Conservation (phyloP, 2,113 vertebrate genomes). For the Pipa parva region DNA sequence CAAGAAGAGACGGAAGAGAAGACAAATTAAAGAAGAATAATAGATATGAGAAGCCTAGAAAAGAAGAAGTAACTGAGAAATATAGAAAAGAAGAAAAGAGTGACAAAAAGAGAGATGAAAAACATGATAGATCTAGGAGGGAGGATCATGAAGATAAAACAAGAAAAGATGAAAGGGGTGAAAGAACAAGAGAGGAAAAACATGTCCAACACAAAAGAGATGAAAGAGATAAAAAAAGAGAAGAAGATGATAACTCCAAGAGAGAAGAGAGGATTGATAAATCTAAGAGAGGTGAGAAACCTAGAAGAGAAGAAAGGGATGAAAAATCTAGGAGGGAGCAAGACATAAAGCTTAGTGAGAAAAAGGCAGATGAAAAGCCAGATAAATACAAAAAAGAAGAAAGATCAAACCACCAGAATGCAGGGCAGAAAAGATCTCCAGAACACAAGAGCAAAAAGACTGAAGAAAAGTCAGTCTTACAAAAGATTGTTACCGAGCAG, state of each 20-base stretch:
- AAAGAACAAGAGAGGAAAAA: background rate
- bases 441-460: conserved; percentile 25
- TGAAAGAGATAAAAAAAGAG: conserved; percentile 39
- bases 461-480: conserved; percentile 27
- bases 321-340: conserved; percentile 33
- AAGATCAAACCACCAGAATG: conserved; percentile 38
- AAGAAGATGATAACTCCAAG: background rate
- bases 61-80: background rate
- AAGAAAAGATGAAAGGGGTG: background rate
- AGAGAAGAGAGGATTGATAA: background rate
- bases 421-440: conserved; percentile 42
- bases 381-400: conserved; percentile 23
- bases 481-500: conserved; percentile 22
- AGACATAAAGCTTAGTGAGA: background rate
- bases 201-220: conserved; percentile 49
- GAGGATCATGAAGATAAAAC: background rate
- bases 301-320: conserved; percentile 31
- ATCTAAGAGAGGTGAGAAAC: background rate
- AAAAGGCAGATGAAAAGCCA: conserved; percentile 7
- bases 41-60: conserved; percentile 2
- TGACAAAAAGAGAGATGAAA: conserved; percentile 46
- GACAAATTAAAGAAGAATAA: background rate
- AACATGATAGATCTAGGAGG: background rate
- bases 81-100: background rate
- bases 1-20: background rate